Evolutionary conservation across 1,140 invertebrate species (phyloP).

Genomic region (Sarcophaga bullata): DNA sequence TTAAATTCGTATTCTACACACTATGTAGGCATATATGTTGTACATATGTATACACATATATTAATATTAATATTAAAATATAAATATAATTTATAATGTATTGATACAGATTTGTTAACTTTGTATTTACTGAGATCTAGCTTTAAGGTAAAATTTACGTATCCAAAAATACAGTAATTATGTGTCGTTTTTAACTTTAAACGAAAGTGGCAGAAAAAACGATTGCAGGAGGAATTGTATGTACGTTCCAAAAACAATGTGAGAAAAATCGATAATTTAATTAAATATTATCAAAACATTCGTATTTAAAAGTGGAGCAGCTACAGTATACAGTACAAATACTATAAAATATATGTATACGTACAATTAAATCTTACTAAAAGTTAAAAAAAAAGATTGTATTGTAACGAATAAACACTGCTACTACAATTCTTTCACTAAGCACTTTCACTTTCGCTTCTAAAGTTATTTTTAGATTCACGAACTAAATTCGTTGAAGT

Average conservation of each 20-base stretch:
- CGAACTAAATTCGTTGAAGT: not conserved
- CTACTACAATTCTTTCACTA: constrained; percentile 7
- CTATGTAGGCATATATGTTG: no score
- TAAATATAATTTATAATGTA: no score
- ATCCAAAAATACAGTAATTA: no score
- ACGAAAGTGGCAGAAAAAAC: not conserved
- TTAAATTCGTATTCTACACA: no score
- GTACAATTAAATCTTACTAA: not conserved
- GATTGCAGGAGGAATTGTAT: not conserved
- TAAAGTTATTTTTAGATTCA: not conserved
- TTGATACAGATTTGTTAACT: no score
- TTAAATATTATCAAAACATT: constrained; percentile 23
- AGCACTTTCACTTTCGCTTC: no score
- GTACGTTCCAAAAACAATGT: not conserved
- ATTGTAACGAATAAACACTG: not conserved
- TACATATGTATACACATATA: no score
- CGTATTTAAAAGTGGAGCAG: not conserved
- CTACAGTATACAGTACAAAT: not conserved
- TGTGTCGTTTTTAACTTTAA: no score
- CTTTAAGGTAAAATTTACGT: no score
- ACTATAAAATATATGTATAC: no score
- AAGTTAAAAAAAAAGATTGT: not conserved
- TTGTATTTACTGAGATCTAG: no score
- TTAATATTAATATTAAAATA: no score
- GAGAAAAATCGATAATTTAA: constrained; percentile 37